Base-by-base conservation (phyloP, 1,140 invertebrate species). In the Apis cerana region DNA sequence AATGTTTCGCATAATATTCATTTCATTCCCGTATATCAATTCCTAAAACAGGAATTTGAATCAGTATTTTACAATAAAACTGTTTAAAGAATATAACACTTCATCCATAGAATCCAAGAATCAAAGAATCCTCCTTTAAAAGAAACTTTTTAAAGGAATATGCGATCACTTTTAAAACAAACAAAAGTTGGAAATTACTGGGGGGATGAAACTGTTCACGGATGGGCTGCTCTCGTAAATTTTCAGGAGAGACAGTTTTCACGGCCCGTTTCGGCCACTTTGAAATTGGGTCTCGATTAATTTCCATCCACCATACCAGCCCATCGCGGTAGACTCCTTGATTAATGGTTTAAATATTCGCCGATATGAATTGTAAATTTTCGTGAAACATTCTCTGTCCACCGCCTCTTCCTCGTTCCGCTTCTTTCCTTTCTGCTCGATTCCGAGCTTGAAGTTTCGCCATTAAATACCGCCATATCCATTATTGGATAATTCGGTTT, bases 301-400 rank as follows among this genome's bases (percentile, higher is more conserved):
- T 91, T 89, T 89, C 89, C 90, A 90, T 89, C 83, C 74, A 64
- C 59, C 69, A 68, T 78, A 23, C 82, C 81, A 84, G 56, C 77
- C 64, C 61, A 80, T 82, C 78, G 74, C 68, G 67, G 77, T 84
- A 88, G 79, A 69, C 81, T 82, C 72, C 87, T 90, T 92, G 89
- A 92, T 91, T 91, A 91, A 92, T 92, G 88, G 89, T 77, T 90
- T 89, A 90, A 92, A 91, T 90, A 92, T 90, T 90, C 91, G 75
- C 69, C 84, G 86, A 90, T 92, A 91, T 92, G 91, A 92, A 92
- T 92, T 92, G 91, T 91, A 92, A 91, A 92, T 91, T 91, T 43
- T 83, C 62, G 75, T 74, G 75, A 70, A 75, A 79, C 83, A 72
- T 85, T 77, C 80, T 82, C 80, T 82, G 77, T 68, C 62, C 79